A percentile compares a stretch with the other conserved stretches of the same genome.
Evolutionary conservation across 2,113 vertebrate species (phyloP).

Genomic region (Ophthalmolycus amberensis): DNA sequence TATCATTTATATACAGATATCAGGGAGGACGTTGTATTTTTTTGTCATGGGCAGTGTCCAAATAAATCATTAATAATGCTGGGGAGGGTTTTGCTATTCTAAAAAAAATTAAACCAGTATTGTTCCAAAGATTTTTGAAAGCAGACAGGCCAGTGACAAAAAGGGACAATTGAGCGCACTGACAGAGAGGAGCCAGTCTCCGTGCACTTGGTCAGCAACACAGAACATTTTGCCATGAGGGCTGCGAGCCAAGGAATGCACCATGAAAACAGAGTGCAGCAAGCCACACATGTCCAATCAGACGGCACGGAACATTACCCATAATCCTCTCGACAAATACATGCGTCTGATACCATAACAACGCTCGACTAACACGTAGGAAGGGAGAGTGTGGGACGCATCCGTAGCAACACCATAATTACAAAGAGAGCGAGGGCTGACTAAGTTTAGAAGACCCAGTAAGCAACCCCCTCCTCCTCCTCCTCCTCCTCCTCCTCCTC

Average conservation of each 20-base stretch:
- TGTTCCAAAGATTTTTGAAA: neutral
- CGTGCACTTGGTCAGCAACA: constrained; percentile 42
- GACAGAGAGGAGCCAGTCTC: constrained; percentile 46
- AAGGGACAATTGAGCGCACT: constrained; percentile 28
- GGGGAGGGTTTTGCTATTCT: neutral
- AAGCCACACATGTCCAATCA: constrained; percentile 72
- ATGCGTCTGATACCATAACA: constrained; percentile 79
- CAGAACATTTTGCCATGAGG: constrained; percentile 55
- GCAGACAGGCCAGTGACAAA: constrained; percentile 8
- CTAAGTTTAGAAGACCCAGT: constrained; percentile 93
- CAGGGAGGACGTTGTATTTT: no score
- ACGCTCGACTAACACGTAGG: constrained; percentile 65
- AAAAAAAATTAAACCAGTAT: neutral
- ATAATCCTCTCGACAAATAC: constrained; percentile 79
- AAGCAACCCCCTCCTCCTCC: constrained; percentile 67
- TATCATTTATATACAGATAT: no score
- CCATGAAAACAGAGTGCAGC: constrained; percentile 65
- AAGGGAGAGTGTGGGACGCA: constrained; percentile 75
- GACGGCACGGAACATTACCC: constrained; percentile 75
- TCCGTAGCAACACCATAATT: constrained; percentile 87
- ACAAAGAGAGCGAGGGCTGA: constrained; percentile 85
- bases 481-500: constrained; percentile 34
- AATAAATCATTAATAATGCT: neutral
- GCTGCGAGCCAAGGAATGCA: constrained; percentile 63
- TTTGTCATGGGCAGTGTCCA: neutral